A percentile compares a stretch with the other conserved stretches of the same genome.
phyloP scores from a whole-genome alignment of 2,113 vertebrate genomes.

The Pyrgilauda ruficollis region DNA sequence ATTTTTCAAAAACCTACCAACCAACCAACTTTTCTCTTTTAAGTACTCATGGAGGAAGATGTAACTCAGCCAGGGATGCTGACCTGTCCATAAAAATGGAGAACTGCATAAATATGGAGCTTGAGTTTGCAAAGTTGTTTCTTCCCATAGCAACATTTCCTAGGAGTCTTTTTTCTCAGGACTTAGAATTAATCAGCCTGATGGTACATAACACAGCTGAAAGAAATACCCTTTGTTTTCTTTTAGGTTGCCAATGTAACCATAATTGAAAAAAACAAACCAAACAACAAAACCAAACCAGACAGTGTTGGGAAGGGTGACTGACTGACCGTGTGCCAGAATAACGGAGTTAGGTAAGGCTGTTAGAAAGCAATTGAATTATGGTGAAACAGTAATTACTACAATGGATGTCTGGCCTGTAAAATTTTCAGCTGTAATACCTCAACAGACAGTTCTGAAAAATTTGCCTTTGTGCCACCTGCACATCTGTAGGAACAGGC shows the following conservation, averaged over 20 bases:
- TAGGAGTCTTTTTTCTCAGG: not conserved
- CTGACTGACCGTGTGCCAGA: not conserved
- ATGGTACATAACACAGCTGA: not conserved
- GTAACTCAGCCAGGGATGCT: not conserved
- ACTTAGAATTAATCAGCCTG: not conserved
- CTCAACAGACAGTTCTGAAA: not conserved
- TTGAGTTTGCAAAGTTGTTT: not conserved
- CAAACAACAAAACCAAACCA: not conserved
- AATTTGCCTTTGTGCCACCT: not conserved
- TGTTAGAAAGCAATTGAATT: not conserved
- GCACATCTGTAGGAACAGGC: not conserved
- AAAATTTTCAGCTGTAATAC: not conserved
- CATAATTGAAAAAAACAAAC: not conserved
- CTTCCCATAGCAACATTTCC: not conserved
- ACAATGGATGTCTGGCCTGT: not conserved
- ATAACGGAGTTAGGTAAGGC: not conserved
- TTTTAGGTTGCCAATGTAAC: not conserved
- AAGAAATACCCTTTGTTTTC: not conserved
- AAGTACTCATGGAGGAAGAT: not conserved
- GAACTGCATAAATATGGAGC: not conserved
- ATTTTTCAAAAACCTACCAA: not conserved
- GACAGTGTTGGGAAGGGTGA: not conserved
- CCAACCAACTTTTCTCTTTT: not conserved
- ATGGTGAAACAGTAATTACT: not conserved
- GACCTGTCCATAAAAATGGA: not conserved